Evolutionary conservation across 2,888 invertebrate species (phyloP).

Genomic region (Drosophila anomalipes): DNA sequence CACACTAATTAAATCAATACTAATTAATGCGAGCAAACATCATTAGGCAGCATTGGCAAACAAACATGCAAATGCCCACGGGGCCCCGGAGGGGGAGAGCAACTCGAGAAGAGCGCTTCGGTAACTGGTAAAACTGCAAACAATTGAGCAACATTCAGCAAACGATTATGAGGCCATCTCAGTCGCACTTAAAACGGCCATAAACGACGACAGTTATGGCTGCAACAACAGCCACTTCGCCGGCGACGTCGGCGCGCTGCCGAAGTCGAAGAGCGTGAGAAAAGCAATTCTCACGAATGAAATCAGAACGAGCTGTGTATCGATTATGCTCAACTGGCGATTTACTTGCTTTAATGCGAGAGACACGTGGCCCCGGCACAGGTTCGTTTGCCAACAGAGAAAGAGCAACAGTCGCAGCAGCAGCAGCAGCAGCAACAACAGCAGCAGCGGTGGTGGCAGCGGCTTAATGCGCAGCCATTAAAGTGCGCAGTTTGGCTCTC

Average conservation of each 20-base stretch:
- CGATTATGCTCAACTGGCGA: constrained; percentile 81
- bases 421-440: constrained; percentile 4
- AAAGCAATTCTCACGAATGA: constrained; percentile 80
- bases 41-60: constrained; percentile 61
- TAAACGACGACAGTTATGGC: constrained; percentile 84
- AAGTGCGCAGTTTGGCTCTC: constrained; percentile 67
- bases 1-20: constrained; percentile 75
- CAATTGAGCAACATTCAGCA: constrained; percentile 83
- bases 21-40: constrained; percentile 71
- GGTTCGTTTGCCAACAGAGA: constrained; percentile 35
- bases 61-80: constrained; percentile 50
- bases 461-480: constrained; percentile 66
- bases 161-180: constrained; percentile 85
- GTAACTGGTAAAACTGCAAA: constrained; percentile 56
- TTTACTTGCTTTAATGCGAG: constrained; percentile 78
- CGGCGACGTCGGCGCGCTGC: constrained; percentile 57
- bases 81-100: constrained; percentile 1
- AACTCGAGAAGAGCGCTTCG: constrained; percentile 44
- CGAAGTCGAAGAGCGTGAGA: constrained; percentile 78
- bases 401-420: constrained; percentile 27
- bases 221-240: constrained; percentile 54
- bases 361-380: constrained; percentile 77
- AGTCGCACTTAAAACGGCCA: constrained; percentile 85
- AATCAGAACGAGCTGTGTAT: constrained; percentile 75
- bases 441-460: constrained; percentile 6